phyloP scores from a whole-genome alignment of 2,113 vertebrate genomes.

The Fregetta grallaria region DNA sequence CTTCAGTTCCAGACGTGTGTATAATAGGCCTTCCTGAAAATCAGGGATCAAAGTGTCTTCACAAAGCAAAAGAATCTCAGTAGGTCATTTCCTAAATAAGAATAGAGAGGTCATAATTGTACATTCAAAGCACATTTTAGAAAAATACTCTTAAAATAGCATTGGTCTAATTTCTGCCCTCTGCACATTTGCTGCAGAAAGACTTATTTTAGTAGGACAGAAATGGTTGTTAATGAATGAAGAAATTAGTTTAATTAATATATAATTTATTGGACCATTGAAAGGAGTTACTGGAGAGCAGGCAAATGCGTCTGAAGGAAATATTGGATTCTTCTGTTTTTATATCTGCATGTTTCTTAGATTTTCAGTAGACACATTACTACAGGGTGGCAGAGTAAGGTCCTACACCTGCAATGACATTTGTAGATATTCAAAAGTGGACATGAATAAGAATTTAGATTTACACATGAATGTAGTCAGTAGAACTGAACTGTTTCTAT shows the following conservation, averaged over 20 bases:
- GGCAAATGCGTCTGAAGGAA: neutral
- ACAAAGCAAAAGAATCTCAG: neutral
- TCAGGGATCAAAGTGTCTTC: neutral
- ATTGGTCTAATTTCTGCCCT: neutral
- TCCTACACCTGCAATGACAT: neutral
- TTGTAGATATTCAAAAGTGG: neutral
- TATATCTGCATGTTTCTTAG: neutral
- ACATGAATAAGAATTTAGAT: neutral
- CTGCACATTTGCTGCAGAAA: neutral
- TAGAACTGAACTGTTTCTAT: neutral
- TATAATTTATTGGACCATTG: neutral
- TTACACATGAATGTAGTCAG: neutral
- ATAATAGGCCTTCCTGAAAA: neutral
- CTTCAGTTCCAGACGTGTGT: neutral
- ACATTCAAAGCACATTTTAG: neutral
- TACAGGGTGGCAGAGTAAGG: neutral
- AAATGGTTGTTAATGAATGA: neutral
- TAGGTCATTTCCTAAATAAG: neutral
- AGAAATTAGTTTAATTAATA: neutral
- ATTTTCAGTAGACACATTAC: neutral
- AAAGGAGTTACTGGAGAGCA: neutral
- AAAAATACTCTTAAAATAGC: neutral
- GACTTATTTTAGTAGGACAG: neutral
- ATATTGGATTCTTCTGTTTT: neutral
- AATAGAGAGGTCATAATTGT: neutral